Conservation (phyloP, 2,888 invertebrate species). For the Mythimna pallens region DNA sequence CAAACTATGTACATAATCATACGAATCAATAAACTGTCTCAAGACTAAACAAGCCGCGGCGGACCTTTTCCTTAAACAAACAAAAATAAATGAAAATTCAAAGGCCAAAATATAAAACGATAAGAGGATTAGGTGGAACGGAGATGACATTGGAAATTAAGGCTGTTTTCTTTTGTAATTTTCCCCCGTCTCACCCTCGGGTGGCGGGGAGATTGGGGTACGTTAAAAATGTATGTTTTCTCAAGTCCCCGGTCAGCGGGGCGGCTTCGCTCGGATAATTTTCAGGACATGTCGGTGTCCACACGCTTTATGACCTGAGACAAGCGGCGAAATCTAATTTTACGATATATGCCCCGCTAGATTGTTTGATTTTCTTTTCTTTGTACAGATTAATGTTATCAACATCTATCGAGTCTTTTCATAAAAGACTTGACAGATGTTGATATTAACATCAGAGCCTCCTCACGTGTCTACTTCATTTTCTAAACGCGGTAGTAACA, state of each 20-base stretch:
- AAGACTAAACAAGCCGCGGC: conserved; percentile 70
- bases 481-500: conserved; percentile 32
- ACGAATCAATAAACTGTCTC: conserved; percentile 79
- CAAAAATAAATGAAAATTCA: conserved; percentile 90
- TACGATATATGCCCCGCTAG: conserved; percentile 53
- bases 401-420: too few species aligned
- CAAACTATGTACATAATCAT: conserved; percentile 66
- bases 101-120: conserved; percentile 90
- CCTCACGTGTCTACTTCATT: conserved; percentile 35
- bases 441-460: conserved; percentile 13
- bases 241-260: conserved; percentile 74
- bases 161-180: conserved; percentile 91
- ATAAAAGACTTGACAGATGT: neutral
- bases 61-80: conserved; percentile 88
- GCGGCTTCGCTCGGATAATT: conserved; percentile 81
- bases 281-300: conserved; percentile 79
- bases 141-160: conserved; percentile 91
- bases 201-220: conserved; percentile 71
- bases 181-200: conserved; percentile 86
- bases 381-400: conserved; percentile 19
- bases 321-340: conserved; percentile 67
- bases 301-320: conserved; percentile 76
- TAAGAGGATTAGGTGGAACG: conserved; percentile 90
- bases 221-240: conserved; percentile 89
- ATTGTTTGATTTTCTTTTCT: conserved; percentile 47